Evolutionary conservation across 1,140 invertebrate genomes (phyloP).

Genomic region (Adelges cooleyi): DNA sequence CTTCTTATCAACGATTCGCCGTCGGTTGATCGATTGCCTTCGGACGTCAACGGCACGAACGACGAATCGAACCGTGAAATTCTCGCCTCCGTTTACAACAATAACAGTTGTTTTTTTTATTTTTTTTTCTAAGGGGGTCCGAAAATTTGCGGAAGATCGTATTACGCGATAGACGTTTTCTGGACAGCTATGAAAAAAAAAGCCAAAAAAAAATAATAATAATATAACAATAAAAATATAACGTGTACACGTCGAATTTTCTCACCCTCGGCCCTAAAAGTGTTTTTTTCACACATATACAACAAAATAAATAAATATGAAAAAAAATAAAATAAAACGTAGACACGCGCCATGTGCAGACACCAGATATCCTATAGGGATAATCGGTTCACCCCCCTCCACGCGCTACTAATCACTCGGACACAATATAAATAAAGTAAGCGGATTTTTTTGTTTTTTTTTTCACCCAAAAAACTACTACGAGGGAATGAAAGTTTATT

Average conservation of each 20-base stretch:
- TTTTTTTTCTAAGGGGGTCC: not conserved
- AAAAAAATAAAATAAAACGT: too few relatives aligned
- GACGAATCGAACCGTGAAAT: conserved; percentile 20
- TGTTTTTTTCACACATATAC: conserved; percentile 16
- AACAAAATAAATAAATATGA: too few relatives aligned
- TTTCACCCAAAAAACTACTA: not conserved
- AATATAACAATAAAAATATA: not conserved
- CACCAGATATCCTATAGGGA: conserved; percentile 26
- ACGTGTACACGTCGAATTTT: conserved; percentile 23
- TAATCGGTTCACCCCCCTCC: conserved; percentile 18
- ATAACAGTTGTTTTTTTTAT: conserved; percentile 14
- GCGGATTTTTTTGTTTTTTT: conserved; percentile 7
- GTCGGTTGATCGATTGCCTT: not conserved
- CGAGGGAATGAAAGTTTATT: conserved; percentile 19
- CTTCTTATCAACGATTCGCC: conserved; percentile 3
- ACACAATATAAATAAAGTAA: conserved; percentile 28
- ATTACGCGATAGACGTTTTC: conserved; percentile 1
- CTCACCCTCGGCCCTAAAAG: conserved; percentile 18
- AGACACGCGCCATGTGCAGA: conserved; percentile 28
- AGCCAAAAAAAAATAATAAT: not conserved
- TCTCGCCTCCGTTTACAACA: conserved; percentile 21
- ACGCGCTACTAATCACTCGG: conserved; percentile 24
- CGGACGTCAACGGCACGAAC: conserved; percentile 17
- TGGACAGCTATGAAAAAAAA: conserved; percentile 3
- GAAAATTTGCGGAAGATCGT: conserved; percentile 28